Conservation (phyloP, 2,888 invertebrate genomes). For the Flexamia atlantica region DNA sequence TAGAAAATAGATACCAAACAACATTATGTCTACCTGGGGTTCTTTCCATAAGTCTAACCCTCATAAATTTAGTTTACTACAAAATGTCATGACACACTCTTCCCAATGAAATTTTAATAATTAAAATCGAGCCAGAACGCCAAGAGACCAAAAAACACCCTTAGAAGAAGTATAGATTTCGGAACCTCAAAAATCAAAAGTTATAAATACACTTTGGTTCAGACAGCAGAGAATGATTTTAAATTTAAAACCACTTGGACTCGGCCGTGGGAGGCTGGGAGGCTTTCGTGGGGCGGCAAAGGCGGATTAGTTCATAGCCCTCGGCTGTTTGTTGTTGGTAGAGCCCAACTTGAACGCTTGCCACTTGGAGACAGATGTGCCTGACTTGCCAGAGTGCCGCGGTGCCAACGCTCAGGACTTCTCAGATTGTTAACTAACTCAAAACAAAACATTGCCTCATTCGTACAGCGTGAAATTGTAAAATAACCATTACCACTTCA, state of each 20-base stretch:
- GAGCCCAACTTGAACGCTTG: conserved; percentile 23
- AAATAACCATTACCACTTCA: conserved; percentile 1
- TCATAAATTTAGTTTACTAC: no score
- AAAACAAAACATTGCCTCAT: conserved; percentile 46
- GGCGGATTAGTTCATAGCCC: conserved; percentile 56
- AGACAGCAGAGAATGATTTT: no score
- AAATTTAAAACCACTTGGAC: conserved; percentile 3
- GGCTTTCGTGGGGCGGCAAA: conserved; percentile 21
- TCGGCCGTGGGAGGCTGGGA: conserved; percentile 13
- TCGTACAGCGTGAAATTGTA: conserved; percentile 18
- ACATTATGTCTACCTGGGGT: no score
- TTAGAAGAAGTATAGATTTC: no score
- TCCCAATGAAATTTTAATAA: no score
- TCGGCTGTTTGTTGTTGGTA: conserved; percentile 53
- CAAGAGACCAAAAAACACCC: no score
- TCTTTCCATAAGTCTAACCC: no score
- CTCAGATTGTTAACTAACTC: conserved; percentile 35
- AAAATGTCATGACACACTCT: no score
- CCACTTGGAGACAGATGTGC: conserved; percentile 47
- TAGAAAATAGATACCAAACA: no score
- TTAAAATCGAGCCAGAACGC: no score
- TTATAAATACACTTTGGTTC: no score
- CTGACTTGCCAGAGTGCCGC: conserved; percentile 11
- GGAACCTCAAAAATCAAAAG: no score
- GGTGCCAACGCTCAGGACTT: conserved; percentile 23